Evolutionary conservation across 2,797 vertebrate genomes (phyloP), one percentile per base, ranked within the genome.

Genomic region (Toxotes lorentzi): DNA sequence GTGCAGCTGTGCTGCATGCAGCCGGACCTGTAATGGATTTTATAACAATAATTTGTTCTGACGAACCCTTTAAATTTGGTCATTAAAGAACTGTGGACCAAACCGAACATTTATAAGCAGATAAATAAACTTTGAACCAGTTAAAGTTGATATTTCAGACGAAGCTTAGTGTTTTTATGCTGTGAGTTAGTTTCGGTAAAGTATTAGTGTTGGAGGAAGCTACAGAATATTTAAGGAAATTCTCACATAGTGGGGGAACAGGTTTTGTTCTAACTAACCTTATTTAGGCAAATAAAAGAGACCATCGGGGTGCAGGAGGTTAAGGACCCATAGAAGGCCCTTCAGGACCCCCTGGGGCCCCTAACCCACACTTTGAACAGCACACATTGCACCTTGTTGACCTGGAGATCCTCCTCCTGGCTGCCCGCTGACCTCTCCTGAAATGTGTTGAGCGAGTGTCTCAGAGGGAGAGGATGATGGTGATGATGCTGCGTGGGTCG

Each of bases 291-390:
- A 43, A 41, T 1, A 17, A 5, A n/a, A 34, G n/a, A 19, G 48
- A 56, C 16, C 16, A 4, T 50, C 24, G 24, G 51, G 23, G 47
- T 47, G 41, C 27, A 70, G 68, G 53, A 68, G 57, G 53, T 76
- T 10, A 21, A 69, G 77, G 54, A 62, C 58, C 68, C 41, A 8
- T 11, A 17, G 9, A 30, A 8, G 35, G 12, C 61, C 43, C 47
- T 61, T 56, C 24, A 65, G 76, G 63, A 21, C 57, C 72, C 19
- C 7, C 30, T 38, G 12, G 50, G 64, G 30, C 45, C 70, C 67
- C 66, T 48, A 75, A 79, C 24, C 60, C 68, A 16, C 14, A 50
- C 27, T 64, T 63, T 85, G 57, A 73, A 61, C n/a, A 59, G 34
- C 48, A 40, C 58, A 67, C 13, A 50, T 59, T 68, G 23, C 11